Conservation (phyloP, 2,113 vertebrate genomes). For the Taurulus bubalis region DNA sequence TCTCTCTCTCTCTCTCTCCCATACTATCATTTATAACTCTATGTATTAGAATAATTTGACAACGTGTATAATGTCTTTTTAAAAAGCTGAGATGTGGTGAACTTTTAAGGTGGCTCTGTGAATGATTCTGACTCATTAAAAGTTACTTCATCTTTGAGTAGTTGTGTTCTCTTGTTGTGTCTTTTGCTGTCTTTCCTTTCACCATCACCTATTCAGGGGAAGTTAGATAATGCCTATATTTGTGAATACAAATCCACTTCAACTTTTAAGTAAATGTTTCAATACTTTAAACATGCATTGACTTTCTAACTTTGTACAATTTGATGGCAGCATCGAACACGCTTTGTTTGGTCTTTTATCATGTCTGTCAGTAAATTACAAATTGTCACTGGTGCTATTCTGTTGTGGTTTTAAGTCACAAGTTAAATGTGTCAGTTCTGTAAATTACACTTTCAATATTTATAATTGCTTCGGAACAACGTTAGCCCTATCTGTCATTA, state of each 20-base stretch:
- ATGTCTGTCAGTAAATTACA: not conserved
- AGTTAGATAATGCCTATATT: not conserved
- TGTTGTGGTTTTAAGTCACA: not conserved
- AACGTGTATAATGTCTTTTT: conserved; percentile 61
- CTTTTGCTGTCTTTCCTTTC: conserved; percentile 6
- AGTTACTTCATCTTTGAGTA: conserved; percentile 54
- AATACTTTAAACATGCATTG: not conserved
- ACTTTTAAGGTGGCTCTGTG: conserved; percentile 57
- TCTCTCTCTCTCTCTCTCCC: conserved; percentile 21
- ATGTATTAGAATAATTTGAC: conserved; percentile 62
- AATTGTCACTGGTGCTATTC: not conserved
- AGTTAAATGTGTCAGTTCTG: not conserved
- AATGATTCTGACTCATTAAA: conserved; percentile 70
- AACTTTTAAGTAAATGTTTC: not conserved
- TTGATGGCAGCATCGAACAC: not conserved
- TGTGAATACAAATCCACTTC: not conserved
- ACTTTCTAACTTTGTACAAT: not conserved
- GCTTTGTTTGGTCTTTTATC: not conserved
- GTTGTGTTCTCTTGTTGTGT: not conserved
- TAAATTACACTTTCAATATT: not conserved
- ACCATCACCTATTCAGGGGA: not conserved
- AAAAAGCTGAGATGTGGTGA: conserved; percentile 61
- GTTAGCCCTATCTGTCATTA: not conserved
- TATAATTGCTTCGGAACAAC: not conserved
- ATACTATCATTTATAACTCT: conserved; percentile 49